Evolutionary conservation across 2,888 invertebrate genomes (phyloP), one percentile per base, ranked within the genome.

Genomic region (Leptodirus hochenwartii): DNA sequence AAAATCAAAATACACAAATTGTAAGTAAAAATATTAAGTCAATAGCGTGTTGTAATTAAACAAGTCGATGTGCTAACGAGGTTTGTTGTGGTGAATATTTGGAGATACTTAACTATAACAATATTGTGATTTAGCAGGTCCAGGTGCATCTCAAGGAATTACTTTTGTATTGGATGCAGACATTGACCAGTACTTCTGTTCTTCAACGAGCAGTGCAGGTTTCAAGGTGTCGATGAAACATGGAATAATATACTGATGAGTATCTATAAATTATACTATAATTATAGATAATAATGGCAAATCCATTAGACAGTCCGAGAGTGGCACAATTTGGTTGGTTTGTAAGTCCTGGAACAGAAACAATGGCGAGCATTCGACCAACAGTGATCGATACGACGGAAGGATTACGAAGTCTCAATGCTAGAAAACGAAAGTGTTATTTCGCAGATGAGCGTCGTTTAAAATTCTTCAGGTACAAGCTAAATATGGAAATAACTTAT

Each of bases 231-330:
- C 34, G 6, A 10, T n/a, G n/a, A n/a, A n/a, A n/a, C n/a, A n/a
- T n/a, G n/a, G n/a, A n/a, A n/a, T n/a, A n/a, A n/a, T n/a, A n/a
- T n/a, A n/a, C n/a, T n/a, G n/a, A n/a, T n/a, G n/a, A n/a, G n/a
- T n/a, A n/a, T n/a, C n/a, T n/a, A n/a, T n/a, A n/a, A n/a, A n/a
- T n/a, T n/a, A n/a, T n/a, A n/a, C n/a, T n/a, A n/a, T n/a, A n/a
- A n/a, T n/a, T n/a, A n/a, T n/a, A n/a, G n/a, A n/a, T n/a, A n/a
- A n/a, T n/a, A n/a, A n/a, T n/a, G n/a, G 80, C 82, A 41, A 82
- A 73, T 51, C 82, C 84, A 0, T 73, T 77, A 1, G 82, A 82
- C 47, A 70, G 76, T 0, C 82, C 82, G 1, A 79, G 78, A 54
- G 74, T 84, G 35, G 67, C 72, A 4, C 74, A 78, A 41, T 69